These are phyloP conservation scores for Thamnophis elegans DNA, from an alignment of 2,797 vertebrate species.

Conservation along the genomic window DNA sequence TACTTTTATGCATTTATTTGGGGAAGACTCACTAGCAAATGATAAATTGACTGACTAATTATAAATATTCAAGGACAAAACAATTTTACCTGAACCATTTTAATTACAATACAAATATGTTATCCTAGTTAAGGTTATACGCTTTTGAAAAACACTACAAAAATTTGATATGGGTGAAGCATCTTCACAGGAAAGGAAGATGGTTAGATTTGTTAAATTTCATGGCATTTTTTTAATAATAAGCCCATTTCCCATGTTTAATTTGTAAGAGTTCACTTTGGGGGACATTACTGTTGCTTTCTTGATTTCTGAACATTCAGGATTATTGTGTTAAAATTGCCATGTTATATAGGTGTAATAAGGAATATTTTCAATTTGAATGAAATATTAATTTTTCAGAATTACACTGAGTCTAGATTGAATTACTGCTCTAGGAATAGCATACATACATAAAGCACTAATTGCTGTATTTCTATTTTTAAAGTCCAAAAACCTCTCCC, in stretches of 20 bases:
- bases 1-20: neutral
- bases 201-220: neutral
- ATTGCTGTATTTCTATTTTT: neutral
- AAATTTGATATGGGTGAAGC: neutral
- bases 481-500: neutral
- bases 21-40: neutral
- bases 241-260: neutral
- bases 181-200: neutral
- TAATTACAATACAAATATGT: neutral
- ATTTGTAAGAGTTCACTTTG: neutral
- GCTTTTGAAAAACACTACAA: neutral
- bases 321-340: neutral
- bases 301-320: neutral
- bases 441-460: neutral
- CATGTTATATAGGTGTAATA: neutral
- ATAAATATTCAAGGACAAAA: neutral
- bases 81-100: neutral
- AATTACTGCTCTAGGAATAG: neutral
- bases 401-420: neutral
- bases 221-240: neutral
- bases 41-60: neutral
- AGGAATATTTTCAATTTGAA: neutral
- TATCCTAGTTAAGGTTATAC: neutral
- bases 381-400: slow-evolving; percentile 1
- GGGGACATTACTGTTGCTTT: neutral